A percentile compares a stretch with the other conserved stretches of the same genome.
Evolutionary conservation across 2,888 invertebrate species (phyloP).

Genomic region (Temnothorax unifasciatus): DNA sequence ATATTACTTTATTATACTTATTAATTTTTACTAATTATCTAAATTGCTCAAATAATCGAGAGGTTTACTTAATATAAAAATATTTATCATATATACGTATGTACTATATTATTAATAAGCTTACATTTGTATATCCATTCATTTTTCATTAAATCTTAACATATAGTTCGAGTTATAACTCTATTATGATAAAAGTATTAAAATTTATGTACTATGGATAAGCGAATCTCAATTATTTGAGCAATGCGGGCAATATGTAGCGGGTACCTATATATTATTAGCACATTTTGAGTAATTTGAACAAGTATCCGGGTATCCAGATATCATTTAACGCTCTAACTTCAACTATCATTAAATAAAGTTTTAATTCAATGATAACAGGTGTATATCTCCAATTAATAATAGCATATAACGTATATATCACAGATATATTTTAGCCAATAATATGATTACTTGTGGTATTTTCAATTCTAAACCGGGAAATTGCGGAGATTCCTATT

Average conservation of each 20-base stretch:
- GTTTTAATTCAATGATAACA: neutral
- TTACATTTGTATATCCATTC: neutral
- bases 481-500: neutral
- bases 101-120: neutral
- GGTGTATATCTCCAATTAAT: neutral
- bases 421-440: neutral
- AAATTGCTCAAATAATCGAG: neutral
- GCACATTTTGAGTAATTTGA: neutral
- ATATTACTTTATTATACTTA: neutral
- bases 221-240: neutral
- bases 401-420: neutral
- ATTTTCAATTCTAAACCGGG: neutral
- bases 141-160: neutral
- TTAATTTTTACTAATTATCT: neutral
- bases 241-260: neutral
- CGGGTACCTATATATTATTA: neutral
- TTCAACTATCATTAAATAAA: neutral
- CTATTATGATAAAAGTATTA: conserved; percentile 1
- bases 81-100: neutral
- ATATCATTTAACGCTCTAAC: neutral
- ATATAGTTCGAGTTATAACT: neutral
- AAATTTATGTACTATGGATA: neutral
- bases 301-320: neutral
- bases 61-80: neutral
- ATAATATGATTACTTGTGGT: neutral